Evolutionary conservation across 2,888 invertebrate genomes (phyloP), one percentile per base, ranked within the genome.

Genomic region (Philonicus albiceps): DNA sequence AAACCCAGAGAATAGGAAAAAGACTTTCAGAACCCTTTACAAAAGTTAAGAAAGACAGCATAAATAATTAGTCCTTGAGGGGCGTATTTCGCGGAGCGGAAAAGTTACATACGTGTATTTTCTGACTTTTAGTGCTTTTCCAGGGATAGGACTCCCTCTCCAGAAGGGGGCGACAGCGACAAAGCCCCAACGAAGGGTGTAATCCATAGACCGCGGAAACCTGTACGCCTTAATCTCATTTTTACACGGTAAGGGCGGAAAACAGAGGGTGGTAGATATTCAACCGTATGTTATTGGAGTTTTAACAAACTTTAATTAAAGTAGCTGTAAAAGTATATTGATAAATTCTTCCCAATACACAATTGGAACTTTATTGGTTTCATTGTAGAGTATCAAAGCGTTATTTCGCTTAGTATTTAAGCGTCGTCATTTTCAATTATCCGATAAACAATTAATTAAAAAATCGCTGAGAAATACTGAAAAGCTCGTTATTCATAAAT

Each of bases 1-100:
- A 74, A 22, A 74, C 22, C 31, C 74, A 37, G 27, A 19, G 49
- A 43, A 74, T 43, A 85, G 49, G 85, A 85, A 85, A 85, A 85
- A 85, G 85, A 72, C 83, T 37, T 81, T 55, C 55, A 53, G 81
- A 81, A 81, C 81, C 81, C 81, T 81, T 81, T 81, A 55, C 55
- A 81, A 81, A 81, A 81, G 81, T 81, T 55, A n/a, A 55, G 64
- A 55, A 81, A 64, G 81, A 64, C 81, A 64, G 74, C 74, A 85
- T 85, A 85, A 85, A 85, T 85, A 85, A 85, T 85, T 85, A 85
- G 74, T 74, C 49, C 74, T 85, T 74, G 85, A 49, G 85, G 73
- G 74, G 73, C 34, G 72, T 73, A 85, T 31, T 85, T 85, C 74
- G 85, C 74, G 85, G 43, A 74, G 85, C 85, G 85, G 85, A 85